Percentiles rank a stretch among this genome's conserved stretches.
These are phyloP conservation scores for Pseudomyrmex dendroicus DNA, from an alignment of 1,140 invertebrate species.

Conservation along the genomic window DNA sequence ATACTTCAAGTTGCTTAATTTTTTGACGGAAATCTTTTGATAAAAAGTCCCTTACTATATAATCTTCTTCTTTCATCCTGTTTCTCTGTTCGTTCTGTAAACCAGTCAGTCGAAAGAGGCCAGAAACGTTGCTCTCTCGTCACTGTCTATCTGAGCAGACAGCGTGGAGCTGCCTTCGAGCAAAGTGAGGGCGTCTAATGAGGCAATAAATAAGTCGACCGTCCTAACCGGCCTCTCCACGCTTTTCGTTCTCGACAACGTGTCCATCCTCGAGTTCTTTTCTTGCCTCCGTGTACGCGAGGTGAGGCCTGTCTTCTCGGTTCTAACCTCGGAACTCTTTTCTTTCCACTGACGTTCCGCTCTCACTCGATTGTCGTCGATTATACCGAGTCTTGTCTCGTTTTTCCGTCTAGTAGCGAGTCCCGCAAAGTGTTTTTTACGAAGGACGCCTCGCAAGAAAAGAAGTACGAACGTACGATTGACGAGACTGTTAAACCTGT, in stretches of 20 bases:
- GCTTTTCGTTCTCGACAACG: constrained; percentile 82
- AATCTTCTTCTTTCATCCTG: constrained; percentile 47
- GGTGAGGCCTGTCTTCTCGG: constrained; percentile 45
- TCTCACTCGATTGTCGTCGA: constrained; percentile 49
- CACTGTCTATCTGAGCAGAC: constrained; percentile 85
- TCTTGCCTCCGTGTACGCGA: constrained; percentile 67
- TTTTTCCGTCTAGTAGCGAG: constrained; percentile 50
- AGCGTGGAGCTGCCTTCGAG: constrained; percentile 84
- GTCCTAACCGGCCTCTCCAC: constrained; percentile 84
- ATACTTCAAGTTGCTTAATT: no score
- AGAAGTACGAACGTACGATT: constrained; percentile 9
- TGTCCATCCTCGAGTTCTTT: constrained; percentile 72
- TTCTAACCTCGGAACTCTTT: neutral
- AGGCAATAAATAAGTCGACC: constrained; percentile 86
- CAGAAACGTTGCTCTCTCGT: constrained; percentile 79
- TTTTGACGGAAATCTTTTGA: no score
- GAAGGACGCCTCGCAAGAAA: constrained; percentile 19
- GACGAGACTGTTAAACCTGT: constrained; percentile 33
- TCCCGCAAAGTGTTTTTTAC: constrained; percentile 37
- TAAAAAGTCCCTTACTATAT: neutral
- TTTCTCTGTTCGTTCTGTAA: constrained; percentile 43
- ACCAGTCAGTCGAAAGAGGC: constrained; percentile 58
- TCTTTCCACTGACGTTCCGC: neutral
- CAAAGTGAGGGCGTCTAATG: constrained; percentile 85
- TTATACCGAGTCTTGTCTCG: constrained; percentile 35